Base-by-base conservation (phyloP, 2,797 vertebrate species). In the Chaetophractus vellerosus region DNA sequence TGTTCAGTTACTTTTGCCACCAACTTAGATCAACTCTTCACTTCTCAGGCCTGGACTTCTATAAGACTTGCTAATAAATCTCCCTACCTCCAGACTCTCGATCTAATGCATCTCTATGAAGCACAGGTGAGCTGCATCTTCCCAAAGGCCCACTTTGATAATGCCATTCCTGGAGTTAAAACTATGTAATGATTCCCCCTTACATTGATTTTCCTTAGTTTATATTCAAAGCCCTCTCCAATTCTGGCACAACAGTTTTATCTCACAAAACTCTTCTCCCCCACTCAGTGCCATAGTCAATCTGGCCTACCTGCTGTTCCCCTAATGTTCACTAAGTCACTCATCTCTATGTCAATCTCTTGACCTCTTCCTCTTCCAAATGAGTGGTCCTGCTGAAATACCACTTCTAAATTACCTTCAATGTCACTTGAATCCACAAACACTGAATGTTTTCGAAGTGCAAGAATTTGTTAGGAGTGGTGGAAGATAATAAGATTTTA, bases 391-490 rank as follows among this genome's bases (percentile, higher is more conserved):
- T 79, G 52, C 11, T 69, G 33, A 96, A 90, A 92, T 8, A 84
- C 4, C 31, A 61, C 50, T 66, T 83, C n/a, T 93, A 68, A 31
- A 16, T 78, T 88, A 68, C 31, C 68, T 89, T 80, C 33, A 50
- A 15, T n/a, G 26, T 28, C 79, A 24, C 57, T 71, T n/a, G 41
- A 84, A 90, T 18, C 28, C 79, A 93, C 55, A 87, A 87, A 88
- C 66, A 94, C 23, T 55, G 26, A 71, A 61, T n/a, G 11, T 64
- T 76, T 91, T 74, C 19, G 50, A 28, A n/a, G 41, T 69, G 15
- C 24, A 72, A 91, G 33, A 81, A 93, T 91, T 26, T 68, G 28
- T 64, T 75, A 87, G 45, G 81, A 81, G 38, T n/a, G 69, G 21
- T 79, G 50, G 76, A 90, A 74, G 28, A 90, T 45, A 50, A 52